Evolutionary conservation across 2,797 vertebrate species (phyloP).

Genomic region (Helarctos malayanus): DNA sequence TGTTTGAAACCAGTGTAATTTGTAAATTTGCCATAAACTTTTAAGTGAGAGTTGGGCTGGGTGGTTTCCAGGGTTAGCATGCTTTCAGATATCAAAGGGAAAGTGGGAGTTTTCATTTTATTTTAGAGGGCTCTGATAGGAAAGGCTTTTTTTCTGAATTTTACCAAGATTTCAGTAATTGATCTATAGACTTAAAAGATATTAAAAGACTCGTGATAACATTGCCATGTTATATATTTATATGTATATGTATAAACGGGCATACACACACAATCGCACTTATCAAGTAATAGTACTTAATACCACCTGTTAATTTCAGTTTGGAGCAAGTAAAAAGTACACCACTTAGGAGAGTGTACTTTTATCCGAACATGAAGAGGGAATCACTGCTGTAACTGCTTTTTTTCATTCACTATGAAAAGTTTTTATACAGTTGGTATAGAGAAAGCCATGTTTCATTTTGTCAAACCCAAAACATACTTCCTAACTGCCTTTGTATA

Average conservation of each 20-base stretch:
- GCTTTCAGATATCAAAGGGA: constrained; percentile 73
- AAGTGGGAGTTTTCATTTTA: constrained; percentile 63
- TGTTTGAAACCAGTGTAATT: constrained; percentile 25
- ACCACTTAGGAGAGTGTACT: neutral
- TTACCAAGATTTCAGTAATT: constrained; percentile 60
- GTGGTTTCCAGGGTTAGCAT: neutral
- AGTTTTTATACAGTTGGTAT: constrained; percentile 16
- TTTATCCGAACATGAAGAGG: constrained; percentile 26
- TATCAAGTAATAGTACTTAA: neutral
- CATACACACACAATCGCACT: neutral
- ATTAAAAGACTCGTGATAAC: constrained; percentile 55
- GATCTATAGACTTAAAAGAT: constrained; percentile 48
- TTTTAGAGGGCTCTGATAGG: constrained; percentile 58
- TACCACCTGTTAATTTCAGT: neutral
- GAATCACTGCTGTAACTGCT: constrained; percentile 46
- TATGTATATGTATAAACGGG: neutral
- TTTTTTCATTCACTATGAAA: constrained; percentile 20
- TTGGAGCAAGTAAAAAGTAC: neutral
- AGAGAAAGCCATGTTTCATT: constrained; percentile 64
- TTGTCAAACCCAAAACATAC: constrained; percentile 35
- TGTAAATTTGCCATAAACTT: constrained; percentile 61
- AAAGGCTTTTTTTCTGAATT: constrained; percentile 66
- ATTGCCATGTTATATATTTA: neutral
- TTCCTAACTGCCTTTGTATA: constrained; percentile 57
- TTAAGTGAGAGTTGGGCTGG: neutral